A percentile compares a stretch with the other conserved stretches of the same genome.
phyloP scores from a whole-genome alignment of 2,113 vertebrate species.

The Lathamus discolor region DNA sequence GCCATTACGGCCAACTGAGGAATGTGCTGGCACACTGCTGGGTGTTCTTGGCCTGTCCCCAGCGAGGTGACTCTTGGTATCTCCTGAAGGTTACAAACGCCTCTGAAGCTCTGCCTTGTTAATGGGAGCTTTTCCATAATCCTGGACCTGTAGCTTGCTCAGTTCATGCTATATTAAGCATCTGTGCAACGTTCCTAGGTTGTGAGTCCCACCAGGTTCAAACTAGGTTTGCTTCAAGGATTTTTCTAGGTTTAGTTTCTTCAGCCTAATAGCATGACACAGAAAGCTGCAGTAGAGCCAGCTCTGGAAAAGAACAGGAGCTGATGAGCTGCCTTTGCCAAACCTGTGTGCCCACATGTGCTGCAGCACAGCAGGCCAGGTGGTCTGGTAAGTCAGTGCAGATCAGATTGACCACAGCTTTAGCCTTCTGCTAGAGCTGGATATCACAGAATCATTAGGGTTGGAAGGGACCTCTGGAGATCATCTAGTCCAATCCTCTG shows the following conservation, averaged over 20 bases:
- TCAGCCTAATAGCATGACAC: accelerated
- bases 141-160: background rate
- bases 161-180: background rate
- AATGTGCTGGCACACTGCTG: background rate
- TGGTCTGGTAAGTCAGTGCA: accelerated
- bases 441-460: background rate
- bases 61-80: background rate
- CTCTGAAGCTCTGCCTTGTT: background rate
- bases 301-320: background rate
- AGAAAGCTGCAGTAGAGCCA: background rate
- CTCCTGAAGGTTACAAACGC: background rate
- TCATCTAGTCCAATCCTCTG: background rate
- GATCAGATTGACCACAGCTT: too few relatives aligned
- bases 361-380: background rate
- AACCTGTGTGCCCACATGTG: accelerated
- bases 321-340: background rate
- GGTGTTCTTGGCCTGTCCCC: background rate
- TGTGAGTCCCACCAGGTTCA: background rate
- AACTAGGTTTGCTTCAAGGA: background rate
- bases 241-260: background rate
- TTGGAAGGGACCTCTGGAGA: background rate
- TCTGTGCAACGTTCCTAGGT: background rate
- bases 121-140: background rate
- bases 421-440: background rate
- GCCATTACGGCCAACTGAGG: background rate